Base-by-base conservation (phyloP, 2,113 vertebrate genomes). In the Nothoprocta pentlandii region DNA sequence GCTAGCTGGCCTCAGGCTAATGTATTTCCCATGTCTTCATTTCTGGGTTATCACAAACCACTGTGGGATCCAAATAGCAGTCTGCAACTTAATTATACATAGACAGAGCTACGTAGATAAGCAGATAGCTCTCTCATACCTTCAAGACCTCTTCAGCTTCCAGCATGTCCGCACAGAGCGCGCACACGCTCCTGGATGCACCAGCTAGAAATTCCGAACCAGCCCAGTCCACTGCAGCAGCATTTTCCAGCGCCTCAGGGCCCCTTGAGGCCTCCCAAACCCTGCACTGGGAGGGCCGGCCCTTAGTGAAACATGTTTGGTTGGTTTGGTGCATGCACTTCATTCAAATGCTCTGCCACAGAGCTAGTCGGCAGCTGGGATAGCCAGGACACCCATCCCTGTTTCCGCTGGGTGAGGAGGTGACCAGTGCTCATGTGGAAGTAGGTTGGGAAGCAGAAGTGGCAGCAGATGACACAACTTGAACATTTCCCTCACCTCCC, bases 391-490 rank as follows among this genome's bases (percentile, higher is more conserved):
- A 81, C 14, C 46, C 26, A 69, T n/a, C 25, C 25, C 30, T 49
- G 47, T 47, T 47, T 47, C 21, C 47, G 9, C 47, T 47, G 49
- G 10, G 49, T 32, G 17, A 74, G 36, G 14, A 9, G 0, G 3
- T 21, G 53, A 63, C 15, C 0, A 1, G 25, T 23, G 9, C 53
- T 46, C 41, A 63, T 39, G 44, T 0, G 0, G 61, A 58, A 22
- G 17, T 4, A 16, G 26, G 77, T 16, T 58, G 25, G 36, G 20
- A 85, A 16, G 19, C 34, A 81, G 36, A 62, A 77, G 41, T 4
- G 6, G 30, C n/a, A 86, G 49, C 49, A 86, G 47, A 5, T 0
- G 0, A 7, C 20, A 73, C 51, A 16, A 41, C 47, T 7, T 32
- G 32, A 56, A 85, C 44, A 22, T 30, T 58, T 17, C 8, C 66